Conservation (phyloP, 2,113 vertebrate genomes). For the Irena cyanogastra region DNA sequence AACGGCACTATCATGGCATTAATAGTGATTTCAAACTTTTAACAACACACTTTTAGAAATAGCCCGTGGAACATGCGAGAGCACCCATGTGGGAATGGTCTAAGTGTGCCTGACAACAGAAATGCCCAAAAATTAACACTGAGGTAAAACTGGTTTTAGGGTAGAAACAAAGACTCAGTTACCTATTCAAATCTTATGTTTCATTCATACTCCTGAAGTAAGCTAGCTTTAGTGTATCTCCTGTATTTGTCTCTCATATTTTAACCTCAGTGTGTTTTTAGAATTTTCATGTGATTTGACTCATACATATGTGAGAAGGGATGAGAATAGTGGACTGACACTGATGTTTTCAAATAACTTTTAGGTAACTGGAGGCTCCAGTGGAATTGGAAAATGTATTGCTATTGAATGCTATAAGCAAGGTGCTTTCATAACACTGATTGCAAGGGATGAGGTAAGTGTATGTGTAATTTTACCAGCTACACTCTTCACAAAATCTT, state of each 20-base stretch:
- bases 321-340: neutral
- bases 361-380: constrained; percentile 95
- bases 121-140: neutral
- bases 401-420: constrained; percentile 93
- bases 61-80: neutral
- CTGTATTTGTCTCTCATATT: neutral
- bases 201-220: neutral
- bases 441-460: constrained; percentile 93
- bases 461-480: neutral
- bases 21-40: neutral
- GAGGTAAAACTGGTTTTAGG: neutral
- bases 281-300: neutral
- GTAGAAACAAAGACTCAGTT: neutral
- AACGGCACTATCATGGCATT: neutral
- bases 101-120: neutral
- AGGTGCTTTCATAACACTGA: constrained; percentile 95
- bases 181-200: neutral
- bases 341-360: neutral
- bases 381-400: constrained; percentile 95
- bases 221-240: neutral
- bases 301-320: neutral
- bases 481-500: neutral
- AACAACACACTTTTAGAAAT: neutral
- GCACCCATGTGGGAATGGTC: neutral
- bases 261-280: neutral